Evolutionary conservation across 2,113 vertebrate genomes (phyloP).

Genomic region (Cyprinodon tularosa): DNA sequence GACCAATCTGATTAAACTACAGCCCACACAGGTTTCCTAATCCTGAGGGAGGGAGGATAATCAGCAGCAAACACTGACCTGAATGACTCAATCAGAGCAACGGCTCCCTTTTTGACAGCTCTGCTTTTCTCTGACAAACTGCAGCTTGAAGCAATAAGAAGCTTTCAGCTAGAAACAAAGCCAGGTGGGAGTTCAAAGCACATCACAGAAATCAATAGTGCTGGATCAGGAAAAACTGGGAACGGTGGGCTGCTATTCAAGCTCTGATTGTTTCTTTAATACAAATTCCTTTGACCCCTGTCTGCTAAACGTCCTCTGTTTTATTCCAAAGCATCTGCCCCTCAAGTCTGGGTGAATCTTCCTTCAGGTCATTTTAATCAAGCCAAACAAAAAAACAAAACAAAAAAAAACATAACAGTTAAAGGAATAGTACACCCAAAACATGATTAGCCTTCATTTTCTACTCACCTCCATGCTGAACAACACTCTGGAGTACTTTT

Average conservation of each 20-base stretch:
- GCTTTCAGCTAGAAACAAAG: background rate
- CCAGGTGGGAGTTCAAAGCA: background rate
- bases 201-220: background rate
- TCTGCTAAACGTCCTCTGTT: background rate
- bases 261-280: background rate
- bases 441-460: no score
- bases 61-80: conserved; percentile 20
- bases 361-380: background rate
- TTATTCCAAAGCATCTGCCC: background rate
- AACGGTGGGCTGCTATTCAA: background rate
- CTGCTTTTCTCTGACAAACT: background rate
- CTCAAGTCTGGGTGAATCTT: background rate
- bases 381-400: background rate
- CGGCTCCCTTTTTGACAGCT: background rate
- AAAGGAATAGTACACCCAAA: no score
- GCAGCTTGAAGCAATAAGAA: background rate
- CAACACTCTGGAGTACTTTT: no score
- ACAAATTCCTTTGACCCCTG: background rate
- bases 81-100: conserved; percentile 2
- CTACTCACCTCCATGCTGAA: no score
- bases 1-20: background rate
- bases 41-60: conserved; percentile 2
- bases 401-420: no score
- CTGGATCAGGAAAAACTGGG: background rate
- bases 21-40: background rate